Percentiles rank a stretch among this genome's conserved stretches.
These are phyloP conservation scores for Onchidella celtica DNA, from an alignment of 2,888 invertebrate species.

Conservation along the genomic window DNA sequence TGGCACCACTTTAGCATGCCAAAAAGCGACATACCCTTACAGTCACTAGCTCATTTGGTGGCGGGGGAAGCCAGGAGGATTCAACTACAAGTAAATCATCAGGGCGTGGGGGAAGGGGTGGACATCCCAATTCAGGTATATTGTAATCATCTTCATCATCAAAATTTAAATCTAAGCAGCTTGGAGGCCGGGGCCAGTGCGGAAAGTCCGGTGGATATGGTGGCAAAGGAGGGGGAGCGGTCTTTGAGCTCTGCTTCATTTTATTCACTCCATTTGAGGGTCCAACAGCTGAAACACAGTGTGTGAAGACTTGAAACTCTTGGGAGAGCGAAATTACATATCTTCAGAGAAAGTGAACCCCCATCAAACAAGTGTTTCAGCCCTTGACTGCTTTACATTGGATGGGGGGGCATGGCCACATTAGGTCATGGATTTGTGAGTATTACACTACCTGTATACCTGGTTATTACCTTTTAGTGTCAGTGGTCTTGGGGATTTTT, in stretches of 20 bases:
- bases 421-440: too few relatives aligned
- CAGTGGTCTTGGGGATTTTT: too few relatives aligned
- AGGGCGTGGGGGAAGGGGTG: not conserved
- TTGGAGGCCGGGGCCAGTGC: not conserved
- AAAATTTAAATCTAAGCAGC: not conserved
- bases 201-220: constrained; percentile 5
- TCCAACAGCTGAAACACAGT: not conserved
- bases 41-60: not conserved
- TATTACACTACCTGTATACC: too few relatives aligned
- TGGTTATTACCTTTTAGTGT: too few relatives aligned
- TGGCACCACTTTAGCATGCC: too few relatives aligned
- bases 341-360: too few relatives aligned
- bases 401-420: too few relatives aligned
- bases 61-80: not conserved
- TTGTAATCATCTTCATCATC: not conserved
- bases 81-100: not conserved
- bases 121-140: not conserved
- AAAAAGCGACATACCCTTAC: too few relatives aligned
- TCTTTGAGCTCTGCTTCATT: not conserved
- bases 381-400: too few relatives aligned
- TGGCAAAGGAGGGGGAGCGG: not conserved
- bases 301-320: too few relatives aligned
- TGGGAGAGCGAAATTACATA: too few relatives aligned
- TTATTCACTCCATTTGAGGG: not conserved
- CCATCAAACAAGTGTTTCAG: too few relatives aligned